phyloP scores from a whole-genome alignment of 53 echinoderm and acorn worm species.

The Zoroaster sp. region DNA sequence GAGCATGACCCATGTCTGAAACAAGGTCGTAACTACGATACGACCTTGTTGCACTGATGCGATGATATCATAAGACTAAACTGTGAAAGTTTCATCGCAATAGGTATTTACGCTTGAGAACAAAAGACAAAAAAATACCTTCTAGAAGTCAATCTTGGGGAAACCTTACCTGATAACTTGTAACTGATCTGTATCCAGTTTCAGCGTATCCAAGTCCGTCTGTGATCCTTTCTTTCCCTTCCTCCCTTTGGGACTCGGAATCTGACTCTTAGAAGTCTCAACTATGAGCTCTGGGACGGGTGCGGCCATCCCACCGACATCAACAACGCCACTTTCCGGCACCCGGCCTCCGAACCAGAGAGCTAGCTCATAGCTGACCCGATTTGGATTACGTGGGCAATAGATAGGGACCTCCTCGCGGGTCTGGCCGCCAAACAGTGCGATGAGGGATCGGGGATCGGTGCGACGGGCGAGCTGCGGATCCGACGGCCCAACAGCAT shows the following conservation, averaged over 20 bases:
- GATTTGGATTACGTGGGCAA: constrained; percentile 83
- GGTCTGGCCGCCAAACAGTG: constrained; percentile 80
- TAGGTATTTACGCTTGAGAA: neutral
- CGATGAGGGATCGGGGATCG: constrained; percentile 88
- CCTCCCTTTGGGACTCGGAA: constrained; percentile 62
- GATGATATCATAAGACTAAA: neutral
- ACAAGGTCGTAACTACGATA: too few relatives aligned
- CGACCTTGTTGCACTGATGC: neutral
- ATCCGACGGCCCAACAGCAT: constrained; percentile 89
- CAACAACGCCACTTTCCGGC: constrained; percentile 69
- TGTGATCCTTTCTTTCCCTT: constrained; percentile 63
- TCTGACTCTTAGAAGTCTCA: constrained; percentile 23
- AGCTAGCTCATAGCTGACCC: constrained; percentile 86
- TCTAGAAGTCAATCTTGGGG: neutral
- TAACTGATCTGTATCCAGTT: neutral
- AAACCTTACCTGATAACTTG: constrained; percentile 47
- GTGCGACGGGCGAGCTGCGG: constrained; percentile 90
- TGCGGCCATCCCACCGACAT: constrained; percentile 20
- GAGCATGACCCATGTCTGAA: too few relatives aligned
- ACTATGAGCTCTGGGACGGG: constrained; percentile 1
- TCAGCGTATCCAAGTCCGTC: constrained; percentile 16
- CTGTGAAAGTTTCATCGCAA: neutral
- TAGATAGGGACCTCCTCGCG: constrained; percentile 83
- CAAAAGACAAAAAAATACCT: neutral
- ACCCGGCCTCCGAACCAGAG: constrained; percentile 95